A percentile compares a stretch with the other conserved stretches of the same genome.
phyloP scores from a whole-genome alignment of 1,140 invertebrate species.

The Elymnias hypermnestra region DNA sequence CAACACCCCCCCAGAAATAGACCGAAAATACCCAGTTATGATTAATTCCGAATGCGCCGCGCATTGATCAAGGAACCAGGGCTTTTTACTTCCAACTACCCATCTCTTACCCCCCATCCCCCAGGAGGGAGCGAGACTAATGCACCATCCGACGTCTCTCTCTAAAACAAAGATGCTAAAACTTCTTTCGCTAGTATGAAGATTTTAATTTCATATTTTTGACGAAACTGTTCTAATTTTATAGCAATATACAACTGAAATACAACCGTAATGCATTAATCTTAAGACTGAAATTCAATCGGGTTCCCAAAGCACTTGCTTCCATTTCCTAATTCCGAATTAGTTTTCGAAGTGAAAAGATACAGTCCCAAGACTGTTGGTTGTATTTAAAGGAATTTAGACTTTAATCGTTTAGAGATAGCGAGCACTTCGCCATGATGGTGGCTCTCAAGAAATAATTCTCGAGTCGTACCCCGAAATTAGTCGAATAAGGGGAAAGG shows the following conservation, averaged over 20 bases:
- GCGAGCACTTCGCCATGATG: slow-evolving; percentile 32
- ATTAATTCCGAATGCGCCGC: slow-evolving; percentile 72
- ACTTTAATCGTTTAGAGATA: slow-evolving; percentile 32
- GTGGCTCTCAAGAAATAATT: slow-evolving; percentile 64
- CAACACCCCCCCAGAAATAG: slow-evolving; percentile 47
- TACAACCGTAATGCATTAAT: slow-evolving; percentile 18
- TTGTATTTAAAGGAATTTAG: slow-evolving; percentile 24
- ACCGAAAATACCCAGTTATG: slow-evolving; percentile 74
- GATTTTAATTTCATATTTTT: slow-evolving; percentile 77
- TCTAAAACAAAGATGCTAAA: slow-evolving; percentile 76
- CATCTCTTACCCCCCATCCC: slow-evolving; percentile 41
- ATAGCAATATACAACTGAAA: slow-evolving; percentile 12
- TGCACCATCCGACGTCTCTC: slow-evolving; percentile 60
- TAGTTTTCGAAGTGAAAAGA: slow-evolving; percentile 76
- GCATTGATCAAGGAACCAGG: slow-evolving; percentile 72
- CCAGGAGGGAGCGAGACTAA: slow-evolving; percentile 62
- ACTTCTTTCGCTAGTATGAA: slow-evolving; percentile 76
- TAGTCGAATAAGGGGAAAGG: slow-evolving; percentile 74
- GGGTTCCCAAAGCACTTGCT: slow-evolving; percentile 40
- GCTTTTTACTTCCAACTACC: slow-evolving; percentile 73
- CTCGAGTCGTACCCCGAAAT: slow-evolving; percentile 73
- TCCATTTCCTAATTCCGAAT: slow-evolving; percentile 72
- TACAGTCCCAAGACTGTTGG: slow-evolving; percentile 71
- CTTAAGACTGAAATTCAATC: slow-evolving; percentile 26
- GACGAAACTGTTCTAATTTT: slow-evolving; percentile 74